Evolutionary conservation across 2,888 invertebrate species (phyloP), one percentile per base, ranked within the genome.

Genomic region (Agrochola litura): DNA sequence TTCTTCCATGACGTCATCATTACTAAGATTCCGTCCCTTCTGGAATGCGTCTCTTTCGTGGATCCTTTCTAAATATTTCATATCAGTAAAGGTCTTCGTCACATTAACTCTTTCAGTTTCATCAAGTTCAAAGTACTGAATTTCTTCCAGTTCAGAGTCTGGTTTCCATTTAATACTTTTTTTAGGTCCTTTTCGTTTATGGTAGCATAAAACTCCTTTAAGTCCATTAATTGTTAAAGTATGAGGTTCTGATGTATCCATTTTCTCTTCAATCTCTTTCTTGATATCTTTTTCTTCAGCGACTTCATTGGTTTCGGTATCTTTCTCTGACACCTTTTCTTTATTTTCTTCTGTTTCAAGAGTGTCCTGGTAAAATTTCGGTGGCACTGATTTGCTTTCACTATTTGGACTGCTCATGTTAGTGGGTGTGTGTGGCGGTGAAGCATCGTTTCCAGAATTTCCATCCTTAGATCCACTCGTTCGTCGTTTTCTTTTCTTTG

Each of bases 81-180:
- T 98, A 90, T 99, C 99, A 56, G 98, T 98, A 94, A 99, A 99
- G 54, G 97, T 98, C 94, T 98, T 99, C 6, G 98, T 99, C 1
- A 99, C 99, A 95, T 99, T 99, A 2, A 99, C 99, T 91, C 99
- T 97, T 95, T 99, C 99, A 25, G 98, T 99, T 95, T 99, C 99
- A 94, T 99, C 99, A 87, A 99, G 95, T 94, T 99, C 99, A 94
- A 99, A 99, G 95, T 98, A 99, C 89, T 98, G 98, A 77, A 99
- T 97, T 90, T 98, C 98, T 89, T 98, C 98, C 54, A 99, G 96
- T 86, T 98, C 97, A 10, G 97, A 95, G 79, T 99, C 99, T 6
- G 98, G 97, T 91, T 98, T 98, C 98, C 99, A 99, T 91, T 98
- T 97, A 9, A 98, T 97, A 87, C 97, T 97, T 93, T 98, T 98